Base-by-base conservation (phyloP, 2,888 invertebrate species). In the Dilophus febrilis region DNA sequence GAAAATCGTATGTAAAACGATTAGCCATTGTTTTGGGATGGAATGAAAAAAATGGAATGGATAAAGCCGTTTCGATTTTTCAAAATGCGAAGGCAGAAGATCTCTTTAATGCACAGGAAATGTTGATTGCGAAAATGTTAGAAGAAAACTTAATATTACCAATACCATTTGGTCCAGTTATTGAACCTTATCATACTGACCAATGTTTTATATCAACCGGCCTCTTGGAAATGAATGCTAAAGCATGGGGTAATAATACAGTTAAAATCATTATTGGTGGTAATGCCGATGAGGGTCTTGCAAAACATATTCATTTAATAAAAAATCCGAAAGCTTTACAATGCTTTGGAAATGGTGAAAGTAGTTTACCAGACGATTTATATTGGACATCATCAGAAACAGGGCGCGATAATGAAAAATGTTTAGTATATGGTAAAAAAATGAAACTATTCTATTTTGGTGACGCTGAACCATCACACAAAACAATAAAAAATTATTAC, bases 371-470 rank as follows among this genome's bases (percentile, higher is more conserved):
- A 4, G 3, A 16, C 3, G 10, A 33, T 7, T 4, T 32, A 13
- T 8, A 34, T 29, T 19, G 17, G 27, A 19, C 30, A n/a, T n/a
- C n/a, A n/a, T n/a, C n/a, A n/a, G n/a, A n/a, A n/a, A n/a, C n/a
- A n/a, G n/a, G n/a, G 37, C 44, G 28, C 50, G 55, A 42, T 49
- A 58, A 42, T 48, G 42, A 46, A 33, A 26, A 46, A 30, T 46
- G 59, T 4, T 50, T 45, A 17, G 48, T 49, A 8, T 53, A 61
- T 30, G 67, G 65, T 2, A 49, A 55, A 3, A 54, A 54, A 45
- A 53, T 70, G 8, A 59, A 59, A 35, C 44, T 61, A 13, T 52
- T 55, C 10, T 66, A 68, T 48, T 68, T 64, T 46, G 63, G 59
- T 2, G 57, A 64, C 7, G 53, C 59, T 19, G 53, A 58, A 36